Evolutionary conservation across 2,888 invertebrate species (phyloP).

Genomic region (Doris montereyensis): DNA sequence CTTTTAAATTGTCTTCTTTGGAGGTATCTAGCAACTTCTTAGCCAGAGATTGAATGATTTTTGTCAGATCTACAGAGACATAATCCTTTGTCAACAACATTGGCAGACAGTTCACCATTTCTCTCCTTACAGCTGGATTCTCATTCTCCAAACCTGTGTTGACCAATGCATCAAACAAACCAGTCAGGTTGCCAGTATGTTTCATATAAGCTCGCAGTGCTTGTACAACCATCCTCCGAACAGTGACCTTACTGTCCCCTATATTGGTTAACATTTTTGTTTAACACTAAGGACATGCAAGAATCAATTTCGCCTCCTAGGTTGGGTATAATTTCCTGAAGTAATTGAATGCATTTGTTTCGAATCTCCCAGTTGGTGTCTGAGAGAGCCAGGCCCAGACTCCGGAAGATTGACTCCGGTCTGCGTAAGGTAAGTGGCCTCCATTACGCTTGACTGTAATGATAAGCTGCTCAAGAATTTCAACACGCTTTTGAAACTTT

Average conservation of each 20-base stretch:
- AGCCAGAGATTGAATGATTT: slow-evolving; percentile 68
- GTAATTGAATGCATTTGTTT: slow-evolving; percentile 72
- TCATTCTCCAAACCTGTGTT: slow-evolving; percentile 71
- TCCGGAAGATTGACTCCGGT: slow-evolving; percentile 69
- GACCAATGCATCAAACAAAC: slow-evolving; percentile 71
- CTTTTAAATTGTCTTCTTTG: slow-evolving; percentile 66
- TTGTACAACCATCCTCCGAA: slow-evolving; percentile 72
- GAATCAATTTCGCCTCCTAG: slow-evolving; percentile 69
- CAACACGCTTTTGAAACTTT: slow-evolving; percentile 68
- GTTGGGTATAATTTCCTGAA: slow-evolving; percentile 69
- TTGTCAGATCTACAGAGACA: slow-evolving; percentile 70
- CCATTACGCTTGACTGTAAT: slow-evolving; percentile 67
- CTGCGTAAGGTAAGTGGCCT: slow-evolving; percentile 66
- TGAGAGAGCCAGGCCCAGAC: slow-evolving; percentile 71
- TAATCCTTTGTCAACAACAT: slow-evolving; percentile 73
- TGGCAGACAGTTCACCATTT: slow-evolving; percentile 72
- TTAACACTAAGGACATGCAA: slow-evolving; percentile 71
- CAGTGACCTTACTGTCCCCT: slow-evolving; percentile 69
- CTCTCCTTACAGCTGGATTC: slow-evolving; percentile 69
- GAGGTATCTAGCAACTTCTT: slow-evolving; percentile 65
- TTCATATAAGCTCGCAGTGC: slow-evolving; percentile 74
- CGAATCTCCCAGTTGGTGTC: slow-evolving; percentile 74
- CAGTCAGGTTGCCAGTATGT: slow-evolving; percentile 71
- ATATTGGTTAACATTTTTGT: slow-evolving; percentile 71
- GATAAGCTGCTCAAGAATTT: slow-evolving; percentile 68